A percentile compares a stretch with the other conserved stretches of the same genome.
Evolutionary conservation across 2,113 vertebrate species (phyloP).

Genomic region (Scytalopus superciliaris): DNA sequence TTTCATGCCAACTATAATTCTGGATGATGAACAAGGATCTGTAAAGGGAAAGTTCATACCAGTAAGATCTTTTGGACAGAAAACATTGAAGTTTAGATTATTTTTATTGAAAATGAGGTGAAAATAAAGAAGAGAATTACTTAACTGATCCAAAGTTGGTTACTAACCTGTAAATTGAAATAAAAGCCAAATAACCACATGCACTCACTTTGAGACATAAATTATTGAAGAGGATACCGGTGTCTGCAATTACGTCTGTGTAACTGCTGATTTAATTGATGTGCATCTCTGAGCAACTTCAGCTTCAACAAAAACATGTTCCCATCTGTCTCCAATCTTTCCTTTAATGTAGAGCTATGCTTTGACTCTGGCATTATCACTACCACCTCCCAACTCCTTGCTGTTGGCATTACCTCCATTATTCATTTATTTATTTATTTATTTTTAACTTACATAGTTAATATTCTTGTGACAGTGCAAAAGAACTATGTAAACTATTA

Average conservation of each 20-base stretch:
- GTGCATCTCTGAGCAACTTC: not conserved
- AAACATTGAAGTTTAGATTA: not conserved
- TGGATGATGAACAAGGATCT: not conserved
- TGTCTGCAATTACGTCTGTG: not conserved
- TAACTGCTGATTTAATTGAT: not conserved
- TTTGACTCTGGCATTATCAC: not conserved
- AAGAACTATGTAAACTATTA: not conserved
- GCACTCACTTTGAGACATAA: not conserved
- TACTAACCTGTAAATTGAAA: not conserved
- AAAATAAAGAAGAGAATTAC: not conserved
- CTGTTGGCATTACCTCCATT: not conserved
- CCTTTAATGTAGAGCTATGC: not conserved
- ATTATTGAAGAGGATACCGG: not conserved
- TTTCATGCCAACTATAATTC: not conserved
- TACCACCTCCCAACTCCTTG: fast-evolving
- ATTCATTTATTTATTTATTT: not conserved
- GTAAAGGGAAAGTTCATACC: not conserved
- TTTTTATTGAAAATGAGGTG: not conserved
- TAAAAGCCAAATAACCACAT: not conserved
- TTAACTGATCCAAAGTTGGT: not conserved
- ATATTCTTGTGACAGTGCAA: not conserved
- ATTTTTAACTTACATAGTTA: not conserved
- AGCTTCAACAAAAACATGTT: not conserved
- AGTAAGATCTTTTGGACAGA: not conserved
- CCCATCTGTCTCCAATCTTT: not conserved